Evolutionary conservation across 2,113 vertebrate species (phyloP).

Genomic region (Daubentonia madagascariensis): DNA sequence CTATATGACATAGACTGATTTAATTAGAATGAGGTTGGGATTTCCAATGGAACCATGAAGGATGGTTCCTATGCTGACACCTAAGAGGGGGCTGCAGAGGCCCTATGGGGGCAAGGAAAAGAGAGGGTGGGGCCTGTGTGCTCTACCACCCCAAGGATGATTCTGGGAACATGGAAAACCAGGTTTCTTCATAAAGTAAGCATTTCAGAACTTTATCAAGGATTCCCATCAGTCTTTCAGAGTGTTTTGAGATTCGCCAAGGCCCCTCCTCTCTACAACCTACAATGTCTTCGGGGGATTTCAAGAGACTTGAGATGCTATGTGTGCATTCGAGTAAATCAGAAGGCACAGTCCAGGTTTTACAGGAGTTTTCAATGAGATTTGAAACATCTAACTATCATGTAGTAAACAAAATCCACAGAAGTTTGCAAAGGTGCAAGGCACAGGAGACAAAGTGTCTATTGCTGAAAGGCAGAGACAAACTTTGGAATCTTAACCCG

Average conservation of each 20-base stretch:
- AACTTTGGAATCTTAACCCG: rapidly evolving
- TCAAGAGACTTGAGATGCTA: neutral
- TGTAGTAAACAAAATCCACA: neutral
- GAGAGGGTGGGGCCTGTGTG: rapidly evolving
- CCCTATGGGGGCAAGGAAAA: neutral
- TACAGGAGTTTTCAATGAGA: neutral
- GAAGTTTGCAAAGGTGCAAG: neutral
- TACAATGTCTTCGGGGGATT: neutral
- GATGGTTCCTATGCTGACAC: neutral
- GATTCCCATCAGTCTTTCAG: neutral
- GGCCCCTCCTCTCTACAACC: neutral
- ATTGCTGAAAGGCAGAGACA: neutral
- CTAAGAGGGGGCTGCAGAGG: neutral
- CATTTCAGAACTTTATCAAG: neutral
- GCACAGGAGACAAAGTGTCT: rapidly evolving
- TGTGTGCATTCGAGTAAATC: neutral
- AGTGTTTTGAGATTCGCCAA: too few species aligned
- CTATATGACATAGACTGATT: neutral
- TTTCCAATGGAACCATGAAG: neutral
- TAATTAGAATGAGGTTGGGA: neutral
- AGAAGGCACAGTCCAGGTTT: neutral
- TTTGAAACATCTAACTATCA: neutral
- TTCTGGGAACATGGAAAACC: neutral
- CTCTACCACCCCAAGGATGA: neutral
- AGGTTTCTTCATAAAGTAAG: neutral